These are phyloP conservation scores for Raillietiella orientalis DNA, from an alignment of 2,888 invertebrate genomes.

Conservation along the genomic window DNA sequence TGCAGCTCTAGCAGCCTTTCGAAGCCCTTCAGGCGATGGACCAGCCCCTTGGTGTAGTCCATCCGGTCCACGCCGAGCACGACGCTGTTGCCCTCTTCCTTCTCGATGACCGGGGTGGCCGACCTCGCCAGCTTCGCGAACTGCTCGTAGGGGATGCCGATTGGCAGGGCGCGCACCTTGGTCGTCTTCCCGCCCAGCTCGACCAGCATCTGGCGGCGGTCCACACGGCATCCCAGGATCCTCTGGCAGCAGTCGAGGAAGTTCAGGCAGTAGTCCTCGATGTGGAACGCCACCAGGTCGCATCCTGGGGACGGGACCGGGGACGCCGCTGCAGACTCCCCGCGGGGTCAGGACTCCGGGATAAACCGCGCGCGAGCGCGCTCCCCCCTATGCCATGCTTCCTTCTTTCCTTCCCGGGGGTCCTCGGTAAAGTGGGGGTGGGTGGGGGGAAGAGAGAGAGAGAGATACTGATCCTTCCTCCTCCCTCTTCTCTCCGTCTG, in stretches of 20 bases:
- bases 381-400: no score
- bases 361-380: no score
- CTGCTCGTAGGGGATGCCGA: constrained; percentile 14
- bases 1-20: background rate
- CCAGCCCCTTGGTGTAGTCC: constrained; percentile 3
- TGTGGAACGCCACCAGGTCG: constrained; percentile 17
- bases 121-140: constrained; percentile 12
- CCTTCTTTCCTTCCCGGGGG: no score
- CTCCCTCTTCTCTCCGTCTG: no score
- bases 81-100: background rate
- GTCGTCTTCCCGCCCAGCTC: constrained; percentile 13
- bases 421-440: no score
- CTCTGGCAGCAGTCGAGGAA: constrained; percentile 15
- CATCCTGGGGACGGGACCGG: constrained; percentile 12
- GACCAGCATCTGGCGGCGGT: constrained; percentile 11
- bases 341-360: no score
- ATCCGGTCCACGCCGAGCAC: constrained; percentile 1
- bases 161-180: constrained; percentile 14
- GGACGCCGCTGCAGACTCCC: no score
- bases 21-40: background rate
- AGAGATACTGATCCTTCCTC: no score
- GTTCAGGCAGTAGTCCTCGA: constrained; percentile 15
- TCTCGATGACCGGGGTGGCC: constrained; percentile 11
- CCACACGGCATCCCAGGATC: constrained; percentile 13
- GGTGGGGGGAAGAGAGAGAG: no score